Evolutionary conservation across 2,888 invertebrate genomes (phyloP).

Genomic region (Lithophane leautieri): DNA sequence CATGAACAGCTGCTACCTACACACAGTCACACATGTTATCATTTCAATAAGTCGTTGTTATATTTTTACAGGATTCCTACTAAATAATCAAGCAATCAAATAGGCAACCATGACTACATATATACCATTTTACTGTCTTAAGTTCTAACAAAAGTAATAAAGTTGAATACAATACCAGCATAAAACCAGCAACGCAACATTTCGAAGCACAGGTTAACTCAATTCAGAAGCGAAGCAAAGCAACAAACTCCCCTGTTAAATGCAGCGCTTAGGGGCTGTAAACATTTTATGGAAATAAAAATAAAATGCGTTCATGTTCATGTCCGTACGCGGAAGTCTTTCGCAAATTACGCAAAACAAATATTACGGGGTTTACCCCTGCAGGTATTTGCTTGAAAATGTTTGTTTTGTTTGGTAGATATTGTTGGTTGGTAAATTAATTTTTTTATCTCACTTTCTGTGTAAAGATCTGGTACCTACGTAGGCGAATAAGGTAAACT

Average conservation of each 20-base stretch:
- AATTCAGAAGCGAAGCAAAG: constrained; percentile 17
- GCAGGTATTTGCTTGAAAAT: constrained; percentile 2
- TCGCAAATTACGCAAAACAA: constrained; percentile 19
- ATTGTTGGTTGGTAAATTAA: constrained; percentile 3
- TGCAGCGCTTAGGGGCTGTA: constrained; percentile 10
- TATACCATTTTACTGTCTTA: not conserved
- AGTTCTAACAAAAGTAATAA: constrained; percentile 2
- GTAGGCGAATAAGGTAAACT: not conserved
- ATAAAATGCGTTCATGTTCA: constrained; percentile 8
- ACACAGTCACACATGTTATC: not conserved
- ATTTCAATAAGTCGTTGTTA: no score
- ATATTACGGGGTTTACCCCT: not conserved
- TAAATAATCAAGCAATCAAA: not conserved
- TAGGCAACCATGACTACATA: not conserved
- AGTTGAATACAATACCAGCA: not conserved
- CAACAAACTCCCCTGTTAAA: constrained; percentile 3
- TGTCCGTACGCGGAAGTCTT: constrained; percentile 5
- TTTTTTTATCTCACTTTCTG: constrained; percentile 5
- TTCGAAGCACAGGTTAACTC: constrained; percentile 3
- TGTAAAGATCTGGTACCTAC: not conserved
- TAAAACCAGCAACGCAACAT: not conserved
- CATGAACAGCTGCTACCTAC: not conserved
- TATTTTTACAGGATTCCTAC: no score
- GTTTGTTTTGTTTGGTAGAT: constrained; percentile 15
- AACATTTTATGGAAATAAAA: constrained; percentile 20